These are phyloP conservation scores for Poecilia picta DNA, from an alignment of 2,797 vertebrate species.

Conservation along the genomic window DNA sequence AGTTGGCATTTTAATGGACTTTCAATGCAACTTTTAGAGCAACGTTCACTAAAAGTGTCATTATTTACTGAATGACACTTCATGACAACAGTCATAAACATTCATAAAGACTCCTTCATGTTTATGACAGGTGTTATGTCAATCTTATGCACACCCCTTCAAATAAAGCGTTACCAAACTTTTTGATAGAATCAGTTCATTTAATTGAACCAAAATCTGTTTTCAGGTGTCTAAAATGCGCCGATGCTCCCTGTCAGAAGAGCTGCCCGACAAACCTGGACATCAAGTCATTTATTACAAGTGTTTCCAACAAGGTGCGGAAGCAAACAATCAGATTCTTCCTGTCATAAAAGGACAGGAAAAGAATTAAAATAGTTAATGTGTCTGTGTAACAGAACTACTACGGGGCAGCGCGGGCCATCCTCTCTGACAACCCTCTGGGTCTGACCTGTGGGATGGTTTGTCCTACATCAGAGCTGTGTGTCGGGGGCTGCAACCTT, in stretches of 20 bases:
- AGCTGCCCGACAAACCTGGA: constrained; percentile 96
- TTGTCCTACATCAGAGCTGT: constrained; percentile 95
- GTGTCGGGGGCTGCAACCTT: constrained; percentile 95
- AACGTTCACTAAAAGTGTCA: too few relatives aligned
- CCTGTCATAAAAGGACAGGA: background rate
- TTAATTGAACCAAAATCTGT: constrained; percentile 3
- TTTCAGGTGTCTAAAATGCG: constrained; percentile 92
- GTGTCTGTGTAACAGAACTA: constrained; percentile 75
- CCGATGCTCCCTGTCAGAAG: constrained; percentile 96
- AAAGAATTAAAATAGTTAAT: background rate
- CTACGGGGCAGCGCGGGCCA: constrained; percentile 89
- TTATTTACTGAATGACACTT: too few relatives aligned
- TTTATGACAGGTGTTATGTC: too few relatives aligned
- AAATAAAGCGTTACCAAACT: too few relatives aligned
- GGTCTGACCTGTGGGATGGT: constrained; percentile 95
- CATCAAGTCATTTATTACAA: constrained; percentile 95
- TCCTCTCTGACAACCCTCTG: constrained; percentile 96
- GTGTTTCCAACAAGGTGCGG: constrained; percentile 92
- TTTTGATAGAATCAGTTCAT: background rate
- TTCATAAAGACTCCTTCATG: too few relatives aligned
- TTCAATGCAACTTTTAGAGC: too few relatives aligned
- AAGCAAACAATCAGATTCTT: background rate
- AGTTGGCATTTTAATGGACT: too few relatives aligned
- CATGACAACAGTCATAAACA: too few relatives aligned
- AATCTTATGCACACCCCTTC: too few relatives aligned